Percentiles rank a stretch among this genome's conserved stretches.
Evolutionary conservation across 2,113 vertebrate genomes (phyloP).

Genomic region (Chlamydotis undulata): DNA sequence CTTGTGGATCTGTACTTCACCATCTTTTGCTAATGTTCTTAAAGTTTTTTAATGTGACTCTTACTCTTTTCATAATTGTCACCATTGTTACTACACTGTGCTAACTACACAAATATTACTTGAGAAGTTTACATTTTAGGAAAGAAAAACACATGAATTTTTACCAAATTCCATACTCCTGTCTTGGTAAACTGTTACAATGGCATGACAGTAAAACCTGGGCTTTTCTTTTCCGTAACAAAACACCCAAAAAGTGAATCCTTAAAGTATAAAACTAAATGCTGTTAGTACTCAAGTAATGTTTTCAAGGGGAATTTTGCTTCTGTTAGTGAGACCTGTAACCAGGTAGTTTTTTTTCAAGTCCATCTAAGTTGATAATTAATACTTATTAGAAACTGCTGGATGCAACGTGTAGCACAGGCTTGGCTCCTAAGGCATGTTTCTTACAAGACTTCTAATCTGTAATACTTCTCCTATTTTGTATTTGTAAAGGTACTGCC

Average conservation of each 20-base stretch:
- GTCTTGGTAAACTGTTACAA: slow-evolving; percentile 8
- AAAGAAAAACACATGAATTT: slow-evolving; percentile 14
- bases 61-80: not conserved
- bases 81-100: not conserved
- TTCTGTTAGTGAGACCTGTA: not conserved
- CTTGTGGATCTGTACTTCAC: not conserved
- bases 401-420: not conserved
- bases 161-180: not conserved
- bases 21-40: slow-evolving; percentile 18
- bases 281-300: not conserved
- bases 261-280: not conserved
- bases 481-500: not conserved
- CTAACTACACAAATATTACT: not conserved
- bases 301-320: not conserved
- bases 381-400: not conserved
- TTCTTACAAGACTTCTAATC: not conserved
- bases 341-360: not conserved
- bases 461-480: not conserved
- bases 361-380: not conserved
- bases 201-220: not conserved
- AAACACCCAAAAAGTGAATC: not conserved
- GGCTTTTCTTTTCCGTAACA: slow-evolving; percentile 5
- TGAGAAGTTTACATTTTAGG: slow-evolving; percentile 64
- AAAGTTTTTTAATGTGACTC: slow-evolving; percentile 27
- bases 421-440: not conserved